Evolutionary conservation across 2,797 vertebrate species (phyloP).

Genomic region (Mus caroli): DNA sequence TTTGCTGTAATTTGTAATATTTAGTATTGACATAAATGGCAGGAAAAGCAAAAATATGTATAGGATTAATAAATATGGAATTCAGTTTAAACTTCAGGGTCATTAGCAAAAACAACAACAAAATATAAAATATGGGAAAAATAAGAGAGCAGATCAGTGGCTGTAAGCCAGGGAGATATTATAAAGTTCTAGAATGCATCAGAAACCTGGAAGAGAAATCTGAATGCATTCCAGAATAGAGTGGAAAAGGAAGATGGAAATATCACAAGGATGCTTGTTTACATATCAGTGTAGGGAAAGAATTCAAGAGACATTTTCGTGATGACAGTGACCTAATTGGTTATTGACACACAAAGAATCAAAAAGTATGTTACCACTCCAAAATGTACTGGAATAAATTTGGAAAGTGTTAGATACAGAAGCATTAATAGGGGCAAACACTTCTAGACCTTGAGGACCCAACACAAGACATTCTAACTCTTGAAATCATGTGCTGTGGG

Average conservation of each 20-base stretch:
- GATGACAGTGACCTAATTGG: constrained; percentile 7
- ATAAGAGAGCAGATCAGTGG: not conserved
- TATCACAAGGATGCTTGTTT: not conserved
- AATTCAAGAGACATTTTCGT: not conserved
- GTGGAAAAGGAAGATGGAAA: not conserved
- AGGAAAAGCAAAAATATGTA: not conserved
- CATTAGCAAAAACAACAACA: not conserved
- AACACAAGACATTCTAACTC: not conserved
- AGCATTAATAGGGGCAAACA: not conserved
- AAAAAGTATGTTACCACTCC: not conserved
- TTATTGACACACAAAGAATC: not conserved
- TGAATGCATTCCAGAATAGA: constrained; percentile 25
- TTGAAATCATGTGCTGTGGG: not conserved
- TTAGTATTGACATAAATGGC: not conserved
- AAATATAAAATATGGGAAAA: not conserved
- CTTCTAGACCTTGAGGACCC: not conserved
- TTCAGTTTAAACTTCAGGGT: constrained; percentile 15
- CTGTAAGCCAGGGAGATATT: not conserved
- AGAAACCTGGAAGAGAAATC: constrained; percentile 8
- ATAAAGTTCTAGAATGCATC: not conserved
- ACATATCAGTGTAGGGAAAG: not conserved
- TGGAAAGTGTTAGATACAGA: not conserved
- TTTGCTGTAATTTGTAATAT: not conserved
- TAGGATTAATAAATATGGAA: constrained; percentile 40
- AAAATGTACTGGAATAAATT: not conserved